Conservation (phyloP, 2,113 vertebrate species). For the Amblyopsis rosae region DNA sequence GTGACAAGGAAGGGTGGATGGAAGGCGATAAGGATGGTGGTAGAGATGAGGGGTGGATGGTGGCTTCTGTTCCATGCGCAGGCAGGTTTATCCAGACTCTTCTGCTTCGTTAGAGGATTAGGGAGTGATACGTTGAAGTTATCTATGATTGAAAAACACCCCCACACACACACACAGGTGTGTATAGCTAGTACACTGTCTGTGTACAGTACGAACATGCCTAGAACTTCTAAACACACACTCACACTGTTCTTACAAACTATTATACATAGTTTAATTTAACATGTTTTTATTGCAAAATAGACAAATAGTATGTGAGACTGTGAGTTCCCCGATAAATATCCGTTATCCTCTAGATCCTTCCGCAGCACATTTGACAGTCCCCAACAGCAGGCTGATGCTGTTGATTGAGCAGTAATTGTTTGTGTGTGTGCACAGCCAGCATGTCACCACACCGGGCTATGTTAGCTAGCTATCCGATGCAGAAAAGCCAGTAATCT, state of each 20-base stretch:
- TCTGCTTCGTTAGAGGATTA: conserved; percentile 67
- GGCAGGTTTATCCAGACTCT: conserved; percentile 52
- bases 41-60: conserved; percentile 5
- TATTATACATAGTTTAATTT: not conserved
- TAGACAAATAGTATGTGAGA: too few relatives aligned
- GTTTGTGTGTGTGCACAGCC: not conserved
- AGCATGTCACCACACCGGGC: conserved; percentile 10
- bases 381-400: not conserved
- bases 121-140: conserved; percentile 53
- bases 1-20: conserved; percentile 4
- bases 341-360: not conserved
- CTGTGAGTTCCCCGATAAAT: not conserved
- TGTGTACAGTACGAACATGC: not conserved
- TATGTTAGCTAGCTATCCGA: conserved; percentile 24
- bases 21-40: not conserved
- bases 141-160: conserved; percentile 55
- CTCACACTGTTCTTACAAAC: not conserved
- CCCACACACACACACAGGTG: not conserved
- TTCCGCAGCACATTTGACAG: not conserved
- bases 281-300: not conserved
- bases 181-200: not conserved
- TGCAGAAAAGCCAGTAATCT: conserved; percentile 39
- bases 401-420: conserved; percentile 12
- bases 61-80: conserved; percentile 40
- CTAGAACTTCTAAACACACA: too few relatives aligned